These are phyloP conservation scores for Protonibea diacanthus DNA, from an alignment of 2,797 vertebrate species.

Conservation along the genomic window DNA sequence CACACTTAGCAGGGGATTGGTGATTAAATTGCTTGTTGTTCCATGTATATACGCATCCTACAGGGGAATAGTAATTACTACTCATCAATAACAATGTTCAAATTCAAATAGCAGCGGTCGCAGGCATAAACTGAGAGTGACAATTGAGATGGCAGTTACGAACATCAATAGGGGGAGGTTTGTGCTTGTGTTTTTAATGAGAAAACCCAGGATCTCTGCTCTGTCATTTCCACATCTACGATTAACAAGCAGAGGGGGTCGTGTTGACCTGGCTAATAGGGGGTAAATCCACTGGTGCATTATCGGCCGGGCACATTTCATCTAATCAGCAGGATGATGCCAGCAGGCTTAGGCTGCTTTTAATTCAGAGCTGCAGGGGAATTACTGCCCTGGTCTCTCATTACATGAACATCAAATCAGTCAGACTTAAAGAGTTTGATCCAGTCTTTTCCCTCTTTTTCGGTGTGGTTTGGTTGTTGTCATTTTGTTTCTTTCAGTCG, in stretches of 20 bases:
- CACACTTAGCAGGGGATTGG: constrained; percentile 36
- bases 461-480: constrained; percentile 46
- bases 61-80: constrained; percentile 59
- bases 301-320: constrained; percentile 85
- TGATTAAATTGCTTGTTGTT: constrained; percentile 62
- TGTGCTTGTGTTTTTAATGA: constrained; percentile 75
- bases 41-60: constrained; percentile 57
- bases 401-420: constrained; percentile 72
- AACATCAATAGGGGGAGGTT: constrained; percentile 35
- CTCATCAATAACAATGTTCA: constrained; percentile 63
- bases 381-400: constrained; percentile 69
- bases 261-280: constrained; percentile 84
- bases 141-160: constrained; percentile 47
- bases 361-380: constrained; percentile 81
- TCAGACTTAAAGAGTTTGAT: constrained; percentile 61
- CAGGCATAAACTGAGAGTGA: constrained; percentile 29
- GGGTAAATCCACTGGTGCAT: constrained; percentile 84
- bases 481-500: constrained; percentile 43
- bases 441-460: constrained; percentile 47
- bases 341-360: constrained; percentile 82
- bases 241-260: constrained; percentile 78
- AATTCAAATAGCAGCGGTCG: constrained; percentile 57
- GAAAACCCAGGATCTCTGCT: constrained; percentile 61
- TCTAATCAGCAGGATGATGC: constrained; percentile 87
- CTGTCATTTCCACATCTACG: constrained; percentile 71